Evolutionary conservation across 2,888 invertebrate genomes (phyloP).

Genomic region (Drosophila antonietae): DNA sequence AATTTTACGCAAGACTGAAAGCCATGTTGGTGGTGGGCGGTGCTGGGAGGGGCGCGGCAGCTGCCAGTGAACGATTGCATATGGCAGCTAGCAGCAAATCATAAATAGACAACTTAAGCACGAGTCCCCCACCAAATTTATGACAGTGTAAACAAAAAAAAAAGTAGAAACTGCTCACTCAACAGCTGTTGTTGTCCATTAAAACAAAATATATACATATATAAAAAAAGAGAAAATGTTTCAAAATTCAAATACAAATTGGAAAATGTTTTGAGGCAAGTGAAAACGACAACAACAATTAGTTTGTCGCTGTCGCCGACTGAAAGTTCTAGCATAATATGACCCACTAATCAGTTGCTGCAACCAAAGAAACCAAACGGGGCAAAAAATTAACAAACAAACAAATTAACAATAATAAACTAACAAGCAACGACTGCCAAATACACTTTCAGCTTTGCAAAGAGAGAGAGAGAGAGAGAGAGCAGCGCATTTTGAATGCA

Average conservation of each 20-base stretch:
- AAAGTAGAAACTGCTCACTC: background rate
- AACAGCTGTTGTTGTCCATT: constrained; percentile 71
- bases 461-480: too few relatives aligned
- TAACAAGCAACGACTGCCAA: background rate
- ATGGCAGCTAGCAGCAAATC: constrained; percentile 58
- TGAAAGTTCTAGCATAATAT: constrained; percentile 16
- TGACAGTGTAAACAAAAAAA: constrained; percentile 52
- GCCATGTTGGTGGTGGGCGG: background rate
- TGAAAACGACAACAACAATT: constrained; percentile 9
- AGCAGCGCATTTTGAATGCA: background rate
- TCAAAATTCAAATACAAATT: constrained; percentile 16
- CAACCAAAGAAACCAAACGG: background rate
- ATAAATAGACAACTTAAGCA: constrained; percentile 64
- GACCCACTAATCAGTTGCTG: constrained; percentile 41
- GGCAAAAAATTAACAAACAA: background rate
- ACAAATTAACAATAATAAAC: background rate
- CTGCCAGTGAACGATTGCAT: constrained; percentile 57
- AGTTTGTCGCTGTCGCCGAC: background rate
- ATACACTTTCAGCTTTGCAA: background rate
- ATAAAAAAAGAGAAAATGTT: background rate
- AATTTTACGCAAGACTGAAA: constrained; percentile 53
- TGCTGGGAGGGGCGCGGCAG: background rate
- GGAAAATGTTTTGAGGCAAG: constrained; percentile 8
- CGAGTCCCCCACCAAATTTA: constrained; percentile 48
- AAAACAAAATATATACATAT: constrained; percentile 9